Evolutionary conservation across 1,140 invertebrate genomes (phyloP), one percentile per base, ranked within the genome.

Genomic region (Ericerus pela): DNA sequence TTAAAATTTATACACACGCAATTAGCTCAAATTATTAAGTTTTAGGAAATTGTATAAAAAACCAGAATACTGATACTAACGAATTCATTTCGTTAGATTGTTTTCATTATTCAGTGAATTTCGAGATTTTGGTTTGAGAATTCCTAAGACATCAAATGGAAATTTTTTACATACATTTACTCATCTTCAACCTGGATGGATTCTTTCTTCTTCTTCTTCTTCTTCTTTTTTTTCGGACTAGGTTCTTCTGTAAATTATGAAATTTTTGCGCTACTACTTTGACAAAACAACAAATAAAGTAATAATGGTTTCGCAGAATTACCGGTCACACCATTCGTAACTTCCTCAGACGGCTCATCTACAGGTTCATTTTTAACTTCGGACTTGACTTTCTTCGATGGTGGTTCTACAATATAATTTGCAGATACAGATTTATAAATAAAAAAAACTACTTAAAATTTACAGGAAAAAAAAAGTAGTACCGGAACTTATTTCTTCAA

Each of bases 351-450:
- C 55, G 65, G 63, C 28, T 54, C 59, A 59, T 69, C 64, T 63
- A 64, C 60, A 38, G 64, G 53, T 38, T 38, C 43, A 27, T 43
- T 59, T 51, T 54, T 54, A n/a, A 52, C 53, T 55, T 64, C 66
- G 58, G 65, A 57, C 63, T 67, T 67, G 43, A 57, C 57, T 55
- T 66, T 66, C 59, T 66, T 71, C 62, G 61, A 61, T 51, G 60
- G 63, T 24, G 61, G 60, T 56, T 59, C n/a, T 24, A 10, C 20
- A 38, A 14, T 31, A 56, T 11, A 51, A 56, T 53, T 28, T 24
- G 24, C 29, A 47, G 18, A 31, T 36, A 11, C 28, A 37, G 6
- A 12, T 14, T 53, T 41, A 16, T 24, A 11, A 41, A 38, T 12
- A 2, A 26, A 5, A 20, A 1, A n/a, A 18, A 36, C 11, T 20